Evolutionary conservation across 2,797 vertebrate genomes (phyloP).

Genomic region (Selene dorsalis): DNA sequence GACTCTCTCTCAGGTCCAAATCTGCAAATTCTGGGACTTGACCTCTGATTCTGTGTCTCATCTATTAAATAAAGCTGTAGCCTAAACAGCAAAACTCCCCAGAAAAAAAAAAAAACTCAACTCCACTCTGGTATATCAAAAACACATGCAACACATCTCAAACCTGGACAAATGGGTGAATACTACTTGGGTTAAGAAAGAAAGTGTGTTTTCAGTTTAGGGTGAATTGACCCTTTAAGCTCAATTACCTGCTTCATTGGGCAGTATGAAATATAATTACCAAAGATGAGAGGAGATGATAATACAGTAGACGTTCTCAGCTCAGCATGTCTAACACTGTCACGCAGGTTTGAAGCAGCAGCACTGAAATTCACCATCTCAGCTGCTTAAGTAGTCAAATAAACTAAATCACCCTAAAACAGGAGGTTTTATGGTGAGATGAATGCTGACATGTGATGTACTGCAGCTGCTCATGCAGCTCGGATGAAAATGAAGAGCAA

Average conservation of each 20-base stretch:
- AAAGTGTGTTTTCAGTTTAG: not conserved
- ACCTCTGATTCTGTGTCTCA: not conserved
- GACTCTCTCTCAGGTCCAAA: not conserved
- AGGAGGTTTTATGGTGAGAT: slow-evolving; percentile 36
- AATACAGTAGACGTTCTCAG: not conserved
- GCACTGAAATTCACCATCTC: slow-evolving; percentile 8
- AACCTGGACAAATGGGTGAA: not conserved
- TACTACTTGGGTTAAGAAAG: not conserved
- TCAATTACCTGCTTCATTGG: not conserved
- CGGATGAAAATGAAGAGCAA: slow-evolving; percentile 34
- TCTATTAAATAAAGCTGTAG: too few relatives aligned
- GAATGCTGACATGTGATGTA: slow-evolving; percentile 3
- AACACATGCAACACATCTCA: not conserved
- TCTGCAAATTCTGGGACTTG: not conserved
- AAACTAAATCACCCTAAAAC: slow-evolving; percentile 29
- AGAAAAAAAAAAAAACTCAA: not conserved
- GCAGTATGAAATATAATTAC: not conserved
- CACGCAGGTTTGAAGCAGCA: slow-evolving; percentile 4
- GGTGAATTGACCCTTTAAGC: slow-evolving; percentile 1
- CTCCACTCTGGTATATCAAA: not conserved
- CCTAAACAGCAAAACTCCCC: not conserved
- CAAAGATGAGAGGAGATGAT: not conserved
- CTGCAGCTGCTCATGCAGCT: slow-evolving; percentile 16
- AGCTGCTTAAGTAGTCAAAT: not conserved
- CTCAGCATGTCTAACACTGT: not conserved